These are phyloP conservation scores for Myotis brandtii DNA, from an alignment of 2,113 vertebrate genomes.

Conservation along the genomic window DNA sequence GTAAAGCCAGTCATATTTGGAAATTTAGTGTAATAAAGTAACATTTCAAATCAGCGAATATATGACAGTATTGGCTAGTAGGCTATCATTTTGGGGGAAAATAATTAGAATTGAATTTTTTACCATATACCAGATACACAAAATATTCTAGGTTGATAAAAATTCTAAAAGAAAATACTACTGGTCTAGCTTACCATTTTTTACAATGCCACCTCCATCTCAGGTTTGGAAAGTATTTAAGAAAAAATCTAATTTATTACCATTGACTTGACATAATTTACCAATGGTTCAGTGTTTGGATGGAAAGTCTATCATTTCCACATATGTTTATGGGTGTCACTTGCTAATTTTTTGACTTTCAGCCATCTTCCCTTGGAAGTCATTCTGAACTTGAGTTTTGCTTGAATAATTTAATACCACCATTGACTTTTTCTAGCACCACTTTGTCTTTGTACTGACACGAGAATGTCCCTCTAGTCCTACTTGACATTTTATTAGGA, in stretches of 20 bases:
- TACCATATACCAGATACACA: not conserved
- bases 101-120: not conserved
- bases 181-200: not conserved
- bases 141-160: constrained; percentile 19
- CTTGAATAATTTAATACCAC: constrained; percentile 36
- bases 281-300: not conserved
- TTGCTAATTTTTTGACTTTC: constrained; percentile 24
- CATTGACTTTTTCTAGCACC: constrained; percentile 8
- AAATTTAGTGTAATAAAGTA: not conserved
- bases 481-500: constrained; percentile 53
- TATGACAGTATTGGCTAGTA: not conserved
- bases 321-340: not conserved
- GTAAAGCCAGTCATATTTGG: not conserved
- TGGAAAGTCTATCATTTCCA: constrained; percentile 29
- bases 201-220: not conserved
- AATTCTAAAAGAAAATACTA: constrained; percentile 13
- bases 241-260: not conserved
- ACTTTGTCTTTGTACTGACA: constrained; percentile 21
- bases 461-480: not conserved
- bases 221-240: not conserved
- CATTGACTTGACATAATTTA: not conserved
- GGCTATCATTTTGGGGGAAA: not conserved
- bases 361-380: not conserved
- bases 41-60: not conserved
- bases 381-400: constrained; percentile 19